phyloP scores from a whole-genome alignment of 1,140 invertebrate genomes.

The Zaprionus gabonicus region DNA sequence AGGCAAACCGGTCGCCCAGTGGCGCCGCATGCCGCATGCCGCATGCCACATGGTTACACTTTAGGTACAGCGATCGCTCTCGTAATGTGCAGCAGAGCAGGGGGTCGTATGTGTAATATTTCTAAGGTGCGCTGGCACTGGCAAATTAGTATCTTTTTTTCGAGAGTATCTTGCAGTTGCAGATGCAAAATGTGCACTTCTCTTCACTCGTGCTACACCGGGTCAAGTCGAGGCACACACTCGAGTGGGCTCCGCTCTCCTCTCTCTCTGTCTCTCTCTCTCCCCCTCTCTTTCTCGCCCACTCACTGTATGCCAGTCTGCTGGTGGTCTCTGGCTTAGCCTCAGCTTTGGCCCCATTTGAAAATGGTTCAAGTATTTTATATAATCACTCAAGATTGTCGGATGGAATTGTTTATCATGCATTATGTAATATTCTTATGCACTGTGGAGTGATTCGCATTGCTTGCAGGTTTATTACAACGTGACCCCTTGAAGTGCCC shows the following conservation, averaged over 20 bases:
- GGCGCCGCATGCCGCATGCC: conserved; percentile 17
- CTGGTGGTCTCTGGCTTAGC: not conserved
- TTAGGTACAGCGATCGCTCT: conserved; percentile 51
- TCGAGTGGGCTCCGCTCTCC: not conserved
- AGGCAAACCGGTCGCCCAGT: conserved; percentile 76
- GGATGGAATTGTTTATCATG: not conserved
- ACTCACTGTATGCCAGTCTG: not conserved
- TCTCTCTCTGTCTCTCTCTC: not conserved
- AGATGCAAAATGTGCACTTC: conserved; percentile 8
- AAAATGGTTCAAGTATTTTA: conserved; percentile 1
- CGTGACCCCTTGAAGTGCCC: not conserved
- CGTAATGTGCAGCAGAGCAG: not conserved
- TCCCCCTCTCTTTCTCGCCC: not conserved
- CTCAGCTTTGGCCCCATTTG: not conserved
- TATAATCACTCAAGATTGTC: conserved; percentile 2
- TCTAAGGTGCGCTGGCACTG: conserved; percentile 28
- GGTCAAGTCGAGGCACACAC: conserved; percentile 4
- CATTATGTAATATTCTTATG: conserved; percentile 4
- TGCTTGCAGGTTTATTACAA: not conserved
- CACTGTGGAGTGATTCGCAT: not conserved
- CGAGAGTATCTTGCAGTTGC: not conserved
- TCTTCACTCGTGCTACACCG: not conserved
- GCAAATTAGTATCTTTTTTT: conserved; percentile 33
- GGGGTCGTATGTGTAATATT: conserved; percentile 47
- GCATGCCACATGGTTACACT: conserved; percentile 49